Evolutionary conservation across 2,888 invertebrate genomes (phyloP).

Genomic region (Incurvaria masculella): DNA sequence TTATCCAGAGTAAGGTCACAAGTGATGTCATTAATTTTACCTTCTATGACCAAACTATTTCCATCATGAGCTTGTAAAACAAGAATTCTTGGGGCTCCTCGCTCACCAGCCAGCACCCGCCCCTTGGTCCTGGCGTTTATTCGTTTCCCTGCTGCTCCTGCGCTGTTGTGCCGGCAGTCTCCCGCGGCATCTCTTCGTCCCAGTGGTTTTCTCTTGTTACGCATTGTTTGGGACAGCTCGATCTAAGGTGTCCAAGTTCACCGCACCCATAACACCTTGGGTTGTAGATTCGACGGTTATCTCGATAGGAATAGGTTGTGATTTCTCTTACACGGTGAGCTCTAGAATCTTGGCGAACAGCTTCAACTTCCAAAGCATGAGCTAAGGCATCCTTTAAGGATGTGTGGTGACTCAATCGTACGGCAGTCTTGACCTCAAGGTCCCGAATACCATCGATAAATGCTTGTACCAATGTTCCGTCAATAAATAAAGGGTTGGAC

Average conservation of each 20-base stretch:
- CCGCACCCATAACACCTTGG: not conserved
- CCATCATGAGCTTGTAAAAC: not conserved
- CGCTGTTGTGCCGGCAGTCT: not conserved
- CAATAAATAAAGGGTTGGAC: too few relatives aligned
- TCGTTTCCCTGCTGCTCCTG: not conserved
- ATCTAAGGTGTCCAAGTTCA: not conserved
- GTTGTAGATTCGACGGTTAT: not conserved
- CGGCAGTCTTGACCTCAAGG: not conserved
- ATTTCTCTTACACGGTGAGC: not conserved
- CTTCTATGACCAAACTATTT: not conserved
- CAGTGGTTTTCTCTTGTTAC: not conserved
- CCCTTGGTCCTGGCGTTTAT: not conserved
- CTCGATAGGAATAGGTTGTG: not conserved
- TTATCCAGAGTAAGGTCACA: too few relatives aligned
- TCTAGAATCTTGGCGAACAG: not conserved
- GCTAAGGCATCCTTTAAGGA: not conserved
- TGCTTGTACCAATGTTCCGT: too few relatives aligned
- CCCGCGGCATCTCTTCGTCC: too few relatives aligned
- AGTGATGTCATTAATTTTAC: not conserved
- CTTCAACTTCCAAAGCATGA: not conserved
- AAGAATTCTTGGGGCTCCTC: not conserved
- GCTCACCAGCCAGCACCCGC: not conserved
- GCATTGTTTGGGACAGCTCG: not conserved
- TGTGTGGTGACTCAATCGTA: not conserved
- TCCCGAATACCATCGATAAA: not conserved